These are phyloP conservation scores for Rhagologus leucostigma DNA, from an alignment of 2,113 vertebrate species.

Conservation along the genomic window DNA sequence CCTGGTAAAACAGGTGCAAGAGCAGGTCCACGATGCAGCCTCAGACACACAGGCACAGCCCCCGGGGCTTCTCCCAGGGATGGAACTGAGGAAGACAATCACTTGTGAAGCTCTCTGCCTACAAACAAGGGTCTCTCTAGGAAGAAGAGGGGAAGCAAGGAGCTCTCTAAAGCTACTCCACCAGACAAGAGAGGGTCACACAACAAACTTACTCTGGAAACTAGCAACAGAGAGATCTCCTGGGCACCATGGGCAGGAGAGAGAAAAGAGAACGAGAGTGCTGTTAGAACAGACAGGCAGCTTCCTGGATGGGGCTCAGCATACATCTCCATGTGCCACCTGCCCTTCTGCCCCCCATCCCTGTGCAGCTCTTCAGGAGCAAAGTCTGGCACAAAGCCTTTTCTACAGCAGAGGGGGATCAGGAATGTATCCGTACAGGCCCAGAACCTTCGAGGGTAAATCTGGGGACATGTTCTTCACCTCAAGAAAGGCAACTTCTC, in stretches of 20 bases:
- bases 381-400: not conserved
- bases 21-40: not conserved
- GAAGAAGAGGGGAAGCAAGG: not conserved
- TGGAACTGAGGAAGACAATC: not conserved
- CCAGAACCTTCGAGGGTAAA: not conserved
- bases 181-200: slow-evolving; percentile 32
- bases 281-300: slow-evolving; percentile 4
- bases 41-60: not conserved
- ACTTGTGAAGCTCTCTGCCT: not conserved
- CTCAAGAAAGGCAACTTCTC: not conserved
- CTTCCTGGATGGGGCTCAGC: not conserved
- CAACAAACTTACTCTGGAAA: slow-evolving; percentile 85
- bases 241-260: slow-evolving; percentile 57
- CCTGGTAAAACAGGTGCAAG: not conserved
- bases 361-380: not conserved
- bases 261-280: slow-evolving; percentile 45
- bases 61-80: not conserved
- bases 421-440: not conserved
- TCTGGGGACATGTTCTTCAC: not conserved
- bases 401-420: not conserved
- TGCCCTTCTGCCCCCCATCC: not conserved
- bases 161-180: slow-evolving; percentile 51
- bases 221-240: slow-evolving; percentile 89
- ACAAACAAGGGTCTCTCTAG: not conserved
- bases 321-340: not conserved